These are phyloP conservation scores for Cephus spinipes DNA, from an alignment of 2,888 invertebrate species.

Conservation along the genomic window DNA sequence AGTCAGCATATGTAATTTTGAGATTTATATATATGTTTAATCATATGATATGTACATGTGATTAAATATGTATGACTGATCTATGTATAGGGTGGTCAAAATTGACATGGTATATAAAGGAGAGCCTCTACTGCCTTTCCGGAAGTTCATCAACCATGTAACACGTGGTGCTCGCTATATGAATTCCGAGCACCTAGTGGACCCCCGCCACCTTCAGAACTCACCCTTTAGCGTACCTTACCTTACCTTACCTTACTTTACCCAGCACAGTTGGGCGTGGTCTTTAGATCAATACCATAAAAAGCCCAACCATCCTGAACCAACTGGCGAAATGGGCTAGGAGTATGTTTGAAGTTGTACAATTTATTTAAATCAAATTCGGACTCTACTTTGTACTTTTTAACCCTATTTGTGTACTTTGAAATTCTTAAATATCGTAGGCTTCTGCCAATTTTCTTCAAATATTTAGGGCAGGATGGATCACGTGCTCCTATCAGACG, in stretches of 20 bases:
- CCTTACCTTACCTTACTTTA: slow-evolving; percentile 23
- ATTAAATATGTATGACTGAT: no score
- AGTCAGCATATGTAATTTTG: no score
- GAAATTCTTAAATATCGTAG: neutral
- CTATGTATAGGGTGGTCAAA: neutral
- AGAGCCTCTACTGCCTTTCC: slow-evolving; percentile 14
- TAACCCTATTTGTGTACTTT: neutral
- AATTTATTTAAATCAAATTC: neutral
- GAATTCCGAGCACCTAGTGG: slow-evolving; percentile 12
- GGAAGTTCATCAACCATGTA: slow-evolving; percentile 24
- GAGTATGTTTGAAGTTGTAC: neutral
- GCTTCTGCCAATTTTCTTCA: neutral
- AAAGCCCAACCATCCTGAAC: slow-evolving; percentile 28
- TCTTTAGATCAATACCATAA: slow-evolving; percentile 51
- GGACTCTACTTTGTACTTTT: neutral
- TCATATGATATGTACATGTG: no score
- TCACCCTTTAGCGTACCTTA: slow-evolving; percentile 23
- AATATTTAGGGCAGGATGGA: neutral
- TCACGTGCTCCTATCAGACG: no score
- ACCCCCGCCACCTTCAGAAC: neutral
- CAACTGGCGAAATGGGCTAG: neutral
- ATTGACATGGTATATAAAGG: neutral
- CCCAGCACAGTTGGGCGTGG: slow-evolving; percentile 47
- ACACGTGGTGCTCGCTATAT: slow-evolving; percentile 6
- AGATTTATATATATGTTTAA: no score